phyloP scores from a whole-genome alignment of 1,140 invertebrate species.

The Drosophila sp. region DNA sequence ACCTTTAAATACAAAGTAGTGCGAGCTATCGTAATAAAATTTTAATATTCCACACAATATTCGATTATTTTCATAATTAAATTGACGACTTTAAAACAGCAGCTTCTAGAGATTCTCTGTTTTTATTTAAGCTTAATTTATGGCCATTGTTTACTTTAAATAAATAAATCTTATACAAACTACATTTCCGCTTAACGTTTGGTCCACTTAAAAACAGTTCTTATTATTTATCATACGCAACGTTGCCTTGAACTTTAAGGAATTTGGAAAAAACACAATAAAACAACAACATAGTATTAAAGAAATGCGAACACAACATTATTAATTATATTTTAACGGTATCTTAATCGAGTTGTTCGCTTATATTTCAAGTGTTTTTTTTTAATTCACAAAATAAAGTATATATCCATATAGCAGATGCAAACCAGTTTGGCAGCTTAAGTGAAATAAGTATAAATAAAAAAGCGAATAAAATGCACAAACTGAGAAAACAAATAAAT shows the following conservation, averaged over 20 bases:
- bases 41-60: too few relatives aligned
- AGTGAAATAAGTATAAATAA: conserved; percentile 49
- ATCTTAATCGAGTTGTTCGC: conserved; percentile 45
- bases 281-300: not conserved
- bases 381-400: conserved; percentile 10
- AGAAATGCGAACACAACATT: conserved; percentile 58
- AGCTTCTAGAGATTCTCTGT: not conserved
- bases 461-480: conserved; percentile 67
- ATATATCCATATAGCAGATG: conserved; percentile 42
- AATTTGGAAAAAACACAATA: conserved; percentile 1
- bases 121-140: conserved; percentile 6
- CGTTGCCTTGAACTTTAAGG: conserved; percentile 68
- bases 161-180: not conserved
- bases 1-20: not conserved
- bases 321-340: conserved; percentile 80
- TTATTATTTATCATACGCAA: conserved; percentile 54
- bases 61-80: too few relatives aligned
- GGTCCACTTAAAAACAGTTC: conserved; percentile 68
- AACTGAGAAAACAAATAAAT: conserved; percentile 70
- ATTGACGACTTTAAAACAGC: too few relatives aligned
- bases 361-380: conserved; percentile 41
- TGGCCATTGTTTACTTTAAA: not conserved
- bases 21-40: not conserved
- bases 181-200: conserved; percentile 21
- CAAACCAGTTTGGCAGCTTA: conserved; percentile 34